Evolutionary conservation across 1,140 invertebrate genomes (phyloP), one percentile per base, ranked within the genome.

Genomic region (Batillaria attramentaria): DNA sequence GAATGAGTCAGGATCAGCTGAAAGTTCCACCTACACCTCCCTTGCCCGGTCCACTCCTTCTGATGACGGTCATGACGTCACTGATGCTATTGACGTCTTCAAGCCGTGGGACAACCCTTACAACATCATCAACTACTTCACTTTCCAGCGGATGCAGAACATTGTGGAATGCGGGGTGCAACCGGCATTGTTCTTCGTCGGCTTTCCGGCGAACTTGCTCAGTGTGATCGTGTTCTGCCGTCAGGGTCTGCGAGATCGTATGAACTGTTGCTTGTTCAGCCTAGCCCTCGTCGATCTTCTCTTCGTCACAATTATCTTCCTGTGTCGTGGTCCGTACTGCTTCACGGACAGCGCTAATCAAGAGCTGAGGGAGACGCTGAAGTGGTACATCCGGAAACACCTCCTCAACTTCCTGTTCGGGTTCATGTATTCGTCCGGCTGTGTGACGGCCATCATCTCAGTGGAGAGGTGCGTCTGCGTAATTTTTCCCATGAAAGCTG

Each of bases 161-260:
- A 39, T 18, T 37, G 10, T 70, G 41, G 68, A 70, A 13, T 70
- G 68, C 41, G 68, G 68, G 16, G 6, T 39, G 0, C 41, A 2
- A 31, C 66, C 35, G 1, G n/a, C 50, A 6, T 46, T 70, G n/a
- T 70, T 70, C 35, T 70, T 70, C 41, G 31, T 70, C n/a, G 68
- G 68, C 6, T 39, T 42, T 28, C 68, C 68, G 3, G 50, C 68
- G n/a, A 70, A 70, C 41, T 3, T 70, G 6, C 68, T 70, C n/a
- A 70, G 50, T 42, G 31, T 70, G 68, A 70, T 70, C 68, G 39
- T 70, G 41, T 70, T 70, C 35, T 43, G 16, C 10, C 68, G 68
- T 20, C 68, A 70, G 20, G 68, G 68, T 5, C 42, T 70, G 4
- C 18, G n/a, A 28, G 68, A 70, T 31, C 68, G 68, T 6, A 70